Percentiles rank a stretch among this genome's conserved stretches.
Conservation (phyloP, 2,797 vertebrate genomes). For the Artibeus lituratus region DNA sequence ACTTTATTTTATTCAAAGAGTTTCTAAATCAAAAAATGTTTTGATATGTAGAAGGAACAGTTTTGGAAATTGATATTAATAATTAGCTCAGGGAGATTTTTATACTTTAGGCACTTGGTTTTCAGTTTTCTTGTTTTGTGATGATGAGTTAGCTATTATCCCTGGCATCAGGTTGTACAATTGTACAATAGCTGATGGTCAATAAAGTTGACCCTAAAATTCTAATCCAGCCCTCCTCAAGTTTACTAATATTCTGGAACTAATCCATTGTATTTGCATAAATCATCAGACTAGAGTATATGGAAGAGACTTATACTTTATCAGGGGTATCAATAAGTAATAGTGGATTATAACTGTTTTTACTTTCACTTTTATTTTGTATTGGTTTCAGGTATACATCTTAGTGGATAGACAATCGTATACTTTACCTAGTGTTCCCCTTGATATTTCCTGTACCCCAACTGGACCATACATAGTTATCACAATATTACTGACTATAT, state of each 20-base stretch:
- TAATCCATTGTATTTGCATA: not conserved
- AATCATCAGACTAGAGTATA: not conserved
- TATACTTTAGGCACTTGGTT: not conserved
- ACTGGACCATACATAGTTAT: too few relatives aligned
- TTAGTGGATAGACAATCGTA: not conserved
- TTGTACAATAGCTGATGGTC: not conserved
- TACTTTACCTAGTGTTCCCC: not conserved
- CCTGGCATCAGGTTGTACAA: not conserved
- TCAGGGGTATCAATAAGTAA: not conserved
- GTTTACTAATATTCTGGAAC: not conserved
- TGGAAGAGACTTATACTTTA: not conserved
- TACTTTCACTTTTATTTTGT: not conserved
- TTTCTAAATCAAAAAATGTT: not conserved
- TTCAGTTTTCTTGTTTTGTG: not conserved
- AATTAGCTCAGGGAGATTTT: not conserved
- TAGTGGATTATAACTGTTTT: not conserved
- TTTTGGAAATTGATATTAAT: not conserved
- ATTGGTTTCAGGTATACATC: not conserved
- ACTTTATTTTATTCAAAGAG: not conserved
- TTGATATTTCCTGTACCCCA: not conserved
- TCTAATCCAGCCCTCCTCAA: not conserved
- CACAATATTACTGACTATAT: not conserved
- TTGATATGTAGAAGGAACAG: not conserved
- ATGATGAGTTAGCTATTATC: not conserved
- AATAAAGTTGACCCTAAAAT: not conserved